phyloP scores from a whole-genome alignment of 2,888 invertebrate species.

The Ophion ellenae region DNA sequence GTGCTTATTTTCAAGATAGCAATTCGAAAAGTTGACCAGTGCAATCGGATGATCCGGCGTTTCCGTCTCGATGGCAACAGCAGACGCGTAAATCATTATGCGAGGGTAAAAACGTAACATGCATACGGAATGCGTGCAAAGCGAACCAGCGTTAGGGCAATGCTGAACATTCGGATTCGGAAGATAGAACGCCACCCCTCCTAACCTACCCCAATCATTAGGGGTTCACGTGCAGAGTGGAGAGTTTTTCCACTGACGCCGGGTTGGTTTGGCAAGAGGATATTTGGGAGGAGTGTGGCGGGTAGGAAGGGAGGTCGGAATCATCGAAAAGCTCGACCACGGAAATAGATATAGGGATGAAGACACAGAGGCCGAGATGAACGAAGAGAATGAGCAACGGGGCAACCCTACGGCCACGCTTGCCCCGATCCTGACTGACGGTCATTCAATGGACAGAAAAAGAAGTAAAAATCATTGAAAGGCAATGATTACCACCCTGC shows the following conservation, averaged over 20 bases:
- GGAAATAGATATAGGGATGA: constrained; percentile 51
- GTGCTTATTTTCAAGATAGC: not conserved
- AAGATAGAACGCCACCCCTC: constrained; percentile 72
- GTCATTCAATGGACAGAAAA: constrained; percentile 82
- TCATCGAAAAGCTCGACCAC: constrained; percentile 75
- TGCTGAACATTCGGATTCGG: constrained; percentile 67
- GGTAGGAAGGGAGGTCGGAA: constrained; percentile 66
- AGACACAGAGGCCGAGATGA: constrained; percentile 60
- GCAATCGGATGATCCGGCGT: not conserved
- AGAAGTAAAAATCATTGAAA: constrained; percentile 83
- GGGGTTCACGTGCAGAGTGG: constrained; percentile 73
- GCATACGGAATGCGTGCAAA: constrained; percentile 25
- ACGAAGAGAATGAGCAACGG: constrained; percentile 57
- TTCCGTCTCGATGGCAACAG: constrained; percentile 51
- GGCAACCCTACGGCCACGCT: constrained; percentile 74
- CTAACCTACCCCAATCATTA: constrained; percentile 80
- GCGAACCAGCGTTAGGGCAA: constrained; percentile 49
- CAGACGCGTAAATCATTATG: constrained; percentile 26
- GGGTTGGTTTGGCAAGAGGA: constrained; percentile 47
- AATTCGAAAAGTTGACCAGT: not conserved
- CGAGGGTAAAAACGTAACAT: constrained; percentile 32
- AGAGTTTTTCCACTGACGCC: constrained; percentile 56
- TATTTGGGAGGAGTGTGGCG: constrained; percentile 12
- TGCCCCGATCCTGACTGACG: constrained; percentile 68
- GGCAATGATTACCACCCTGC: constrained; percentile 77